Percentiles rank a stretch among this genome's conserved stretches.
Evolutionary conservation across 2,113 vertebrate genomes (phyloP).

Genomic region (Mellivora capensis): DNA sequence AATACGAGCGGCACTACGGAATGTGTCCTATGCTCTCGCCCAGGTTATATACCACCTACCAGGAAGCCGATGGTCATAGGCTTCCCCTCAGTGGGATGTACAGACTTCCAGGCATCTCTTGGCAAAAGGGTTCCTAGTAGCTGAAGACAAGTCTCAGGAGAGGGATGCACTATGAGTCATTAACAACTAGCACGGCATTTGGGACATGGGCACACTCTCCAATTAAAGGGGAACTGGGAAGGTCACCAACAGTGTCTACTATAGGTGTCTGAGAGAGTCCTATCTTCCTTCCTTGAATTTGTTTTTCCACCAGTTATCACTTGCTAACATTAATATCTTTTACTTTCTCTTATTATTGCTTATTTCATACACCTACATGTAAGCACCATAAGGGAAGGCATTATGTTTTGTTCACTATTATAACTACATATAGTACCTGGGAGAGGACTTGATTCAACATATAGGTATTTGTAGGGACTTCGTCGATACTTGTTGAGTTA

Average conservation of each 20-base stretch:
- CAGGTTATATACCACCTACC: neutral
- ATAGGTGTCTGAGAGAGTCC: neutral
- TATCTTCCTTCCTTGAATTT: neutral
- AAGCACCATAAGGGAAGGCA: neutral
- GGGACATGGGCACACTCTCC: neutral
- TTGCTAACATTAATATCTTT: neutral
- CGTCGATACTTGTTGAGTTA: neutral
- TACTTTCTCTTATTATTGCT: neutral
- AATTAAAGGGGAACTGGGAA: neutral
- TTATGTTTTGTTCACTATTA: neutral
- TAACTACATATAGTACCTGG: neutral
- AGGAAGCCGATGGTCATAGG: neutral
- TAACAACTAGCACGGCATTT: too few relatives aligned
- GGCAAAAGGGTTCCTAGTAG: neutral
- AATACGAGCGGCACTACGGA: neutral
- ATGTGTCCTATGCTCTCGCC: neutral
- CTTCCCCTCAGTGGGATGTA: neutral
- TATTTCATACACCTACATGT: conserved; percentile 52
- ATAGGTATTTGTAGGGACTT: neutral
- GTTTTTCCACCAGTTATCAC: neutral
- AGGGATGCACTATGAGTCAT: neutral
- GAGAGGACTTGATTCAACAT: neutral
- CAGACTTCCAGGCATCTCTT: neutral
- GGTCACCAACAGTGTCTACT: neutral
- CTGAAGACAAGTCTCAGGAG: neutral